Percentiles rank a stretch among this genome's conserved stretches.
Evolutionary conservation across 2,888 invertebrate species (phyloP).

Genomic region (Acrocyrtus sp.): DNA sequence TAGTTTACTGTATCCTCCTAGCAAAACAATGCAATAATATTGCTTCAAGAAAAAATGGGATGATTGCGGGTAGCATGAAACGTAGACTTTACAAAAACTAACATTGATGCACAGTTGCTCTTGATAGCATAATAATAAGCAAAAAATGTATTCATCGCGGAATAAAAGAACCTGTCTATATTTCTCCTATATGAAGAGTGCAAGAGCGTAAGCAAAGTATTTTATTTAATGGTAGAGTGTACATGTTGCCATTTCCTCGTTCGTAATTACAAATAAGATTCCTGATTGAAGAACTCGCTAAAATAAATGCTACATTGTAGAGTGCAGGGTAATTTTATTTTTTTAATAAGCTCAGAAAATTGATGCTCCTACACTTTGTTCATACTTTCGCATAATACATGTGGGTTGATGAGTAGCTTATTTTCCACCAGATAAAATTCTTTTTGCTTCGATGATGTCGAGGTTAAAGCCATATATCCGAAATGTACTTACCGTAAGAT

Average conservation of each 20-base stretch:
- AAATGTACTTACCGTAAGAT: no score
- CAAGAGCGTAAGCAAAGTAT: not conserved
- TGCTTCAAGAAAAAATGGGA: no score
- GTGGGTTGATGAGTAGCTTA: not conserved
- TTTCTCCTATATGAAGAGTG: no score
- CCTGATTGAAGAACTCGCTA: slow-evolving; percentile 7
- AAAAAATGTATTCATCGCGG: no score
- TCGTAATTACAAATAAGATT: slow-evolving; percentile 12
- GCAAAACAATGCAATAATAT: no score
- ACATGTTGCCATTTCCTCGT: not conserved
- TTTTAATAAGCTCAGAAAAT: slow-evolving; percentile 1
- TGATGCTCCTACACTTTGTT: not conserved
- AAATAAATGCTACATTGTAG: not conserved
- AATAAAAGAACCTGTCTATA: no score
- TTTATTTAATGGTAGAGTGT: slow-evolving; percentile 9
- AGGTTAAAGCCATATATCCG: no score
- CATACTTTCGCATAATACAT: not conserved
- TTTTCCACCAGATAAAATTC: no score
- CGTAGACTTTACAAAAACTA: no score
- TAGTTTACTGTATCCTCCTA: no score
- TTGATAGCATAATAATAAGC: not conserved
- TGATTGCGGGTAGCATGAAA: no score
- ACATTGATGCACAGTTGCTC: not conserved
- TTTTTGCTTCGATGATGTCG: no score
- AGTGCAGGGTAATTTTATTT: not conserved